Conservation (phyloP, 2,888 invertebrate genomes). For the Pyrrhia umbra region DNA sequence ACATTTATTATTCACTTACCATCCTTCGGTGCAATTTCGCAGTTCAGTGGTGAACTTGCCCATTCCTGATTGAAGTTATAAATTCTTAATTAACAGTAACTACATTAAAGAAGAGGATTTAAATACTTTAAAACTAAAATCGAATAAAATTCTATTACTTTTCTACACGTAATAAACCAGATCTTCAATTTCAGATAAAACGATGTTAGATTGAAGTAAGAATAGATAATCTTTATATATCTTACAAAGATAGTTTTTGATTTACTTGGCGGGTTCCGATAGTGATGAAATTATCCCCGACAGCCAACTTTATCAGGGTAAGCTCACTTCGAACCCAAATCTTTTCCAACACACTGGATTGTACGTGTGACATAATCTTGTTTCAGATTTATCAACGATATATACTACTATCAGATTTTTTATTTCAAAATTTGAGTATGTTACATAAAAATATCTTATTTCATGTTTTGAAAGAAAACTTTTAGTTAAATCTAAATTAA, state of each 20-base stretch:
- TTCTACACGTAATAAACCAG: slow-evolving; percentile 38
- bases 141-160: slow-evolving; percentile 19
- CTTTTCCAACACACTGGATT: slow-evolving; percentile 46
- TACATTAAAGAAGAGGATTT: not conserved
- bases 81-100: slow-evolving; percentile 1
- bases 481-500: too few relatives aligned
- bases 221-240: slow-evolving; percentile 44
- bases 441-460: too few relatives aligned
- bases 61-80: not conserved
- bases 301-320: slow-evolving; percentile 42
- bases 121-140: not conserved
- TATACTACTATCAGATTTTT: too few relatives aligned
- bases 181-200: slow-evolving; percentile 52
- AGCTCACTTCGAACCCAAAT: slow-evolving; percentile 42
- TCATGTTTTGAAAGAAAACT: too few relatives aligned
- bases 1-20: not conserved
- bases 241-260: slow-evolving; percentile 53
- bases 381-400: slow-evolving; percentile 18
- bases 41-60: not conserved
- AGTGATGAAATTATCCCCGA: slow-evolving; percentile 50
- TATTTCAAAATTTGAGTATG: too few relatives aligned
- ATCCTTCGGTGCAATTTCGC: not conserved
- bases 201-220: slow-evolving; percentile 21
- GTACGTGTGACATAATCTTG: slow-evolving; percentile 24
- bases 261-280: slow-evolving; percentile 45